Conservation (phyloP, 2,888 invertebrate genomes). For the Troilus luridus region DNA sequence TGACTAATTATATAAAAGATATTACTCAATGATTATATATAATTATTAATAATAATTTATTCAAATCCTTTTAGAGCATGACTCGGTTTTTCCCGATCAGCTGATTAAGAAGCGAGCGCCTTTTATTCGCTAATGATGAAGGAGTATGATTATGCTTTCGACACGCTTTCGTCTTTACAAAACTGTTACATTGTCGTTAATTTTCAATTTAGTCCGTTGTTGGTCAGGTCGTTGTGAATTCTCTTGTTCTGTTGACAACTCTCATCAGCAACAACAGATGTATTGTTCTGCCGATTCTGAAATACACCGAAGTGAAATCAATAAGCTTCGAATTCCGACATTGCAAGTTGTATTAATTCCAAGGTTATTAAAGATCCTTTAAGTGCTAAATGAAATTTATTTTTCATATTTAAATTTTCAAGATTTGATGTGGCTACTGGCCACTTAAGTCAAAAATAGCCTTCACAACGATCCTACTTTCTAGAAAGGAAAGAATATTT, state of each 20-base stretch:
- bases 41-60: constrained; percentile 7
- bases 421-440: no score
- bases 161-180: constrained; percentile 44
- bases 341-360: no score
- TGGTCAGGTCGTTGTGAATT: background rate
- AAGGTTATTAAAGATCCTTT: no score
- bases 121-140: constrained; percentile 37
- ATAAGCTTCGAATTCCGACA: no score
- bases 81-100: background rate
- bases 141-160: constrained; percentile 3
- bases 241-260: background rate
- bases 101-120: background rate
- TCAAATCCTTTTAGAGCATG: background rate
- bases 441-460: no score
- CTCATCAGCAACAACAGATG: background rate
- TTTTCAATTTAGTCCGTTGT: constrained; percentile 42
- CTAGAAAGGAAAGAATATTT: no score
- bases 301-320: background rate
- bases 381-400: no score
- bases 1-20: background rate
- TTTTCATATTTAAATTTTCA: no score
- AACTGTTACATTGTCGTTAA: constrained; percentile 26
- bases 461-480: no score
- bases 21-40: background rate
- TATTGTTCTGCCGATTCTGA: background rate